Evolutionary conservation across 2,888 invertebrate species (phyloP).

Genomic region (Tupiocoris notatus): DNA sequence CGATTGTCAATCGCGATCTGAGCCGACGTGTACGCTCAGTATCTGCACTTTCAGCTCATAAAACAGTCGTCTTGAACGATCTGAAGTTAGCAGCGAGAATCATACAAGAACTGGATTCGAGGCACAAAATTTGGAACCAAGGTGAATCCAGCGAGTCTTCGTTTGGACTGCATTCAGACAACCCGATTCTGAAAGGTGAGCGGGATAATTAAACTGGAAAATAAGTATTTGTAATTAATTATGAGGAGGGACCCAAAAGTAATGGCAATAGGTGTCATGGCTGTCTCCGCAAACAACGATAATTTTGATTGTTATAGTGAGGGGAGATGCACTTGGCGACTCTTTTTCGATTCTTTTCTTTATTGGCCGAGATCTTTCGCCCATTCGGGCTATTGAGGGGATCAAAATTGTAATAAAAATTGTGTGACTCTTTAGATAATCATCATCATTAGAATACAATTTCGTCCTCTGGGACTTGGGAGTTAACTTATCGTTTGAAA

Average conservation of each 20-base stretch:
- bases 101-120: slow-evolving; percentile 83
- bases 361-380: no score
- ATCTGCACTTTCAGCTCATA: slow-evolving; percentile 85
- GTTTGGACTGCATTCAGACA: slow-evolving; percentile 75
- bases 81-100: slow-evolving; percentile 90
- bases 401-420: no score
- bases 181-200: slow-evolving; percentile 83
- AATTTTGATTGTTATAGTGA: no score
- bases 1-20: slow-evolving; percentile 94
- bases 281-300: neutral
- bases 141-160: neutral
- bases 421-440: no score
- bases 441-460: no score
- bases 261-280: no score
- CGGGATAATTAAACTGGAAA: neutral
- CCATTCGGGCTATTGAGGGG: no score
- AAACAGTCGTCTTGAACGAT: slow-evolving; percentile 84
- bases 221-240: neutral
- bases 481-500: neutral
- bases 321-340: no score
- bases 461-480: neutral
- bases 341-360: no score
- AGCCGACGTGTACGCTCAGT: slow-evolving; percentile 90
- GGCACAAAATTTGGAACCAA: slow-evolving; percentile 57
- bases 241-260: no score